These are phyloP conservation scores for Hycleus cichorii DNA, from an alignment of 1,140 invertebrate genomes.

Conservation along the genomic window DNA sequence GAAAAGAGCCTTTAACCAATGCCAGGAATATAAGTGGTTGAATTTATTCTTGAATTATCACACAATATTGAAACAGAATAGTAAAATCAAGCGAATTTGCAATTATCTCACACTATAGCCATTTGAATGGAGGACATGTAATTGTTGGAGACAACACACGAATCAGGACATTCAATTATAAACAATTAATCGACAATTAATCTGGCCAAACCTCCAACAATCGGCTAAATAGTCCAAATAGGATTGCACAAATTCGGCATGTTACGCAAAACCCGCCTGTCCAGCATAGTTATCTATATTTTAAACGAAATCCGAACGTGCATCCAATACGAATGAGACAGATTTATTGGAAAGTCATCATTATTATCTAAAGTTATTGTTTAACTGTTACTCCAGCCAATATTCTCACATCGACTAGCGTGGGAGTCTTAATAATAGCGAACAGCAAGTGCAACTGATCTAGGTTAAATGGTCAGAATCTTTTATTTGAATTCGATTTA, in stretches of 20 bases:
- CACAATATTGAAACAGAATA: slow-evolving; percentile 1
- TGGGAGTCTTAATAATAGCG: slow-evolving; percentile 2
- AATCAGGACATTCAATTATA: too few relatives aligned
- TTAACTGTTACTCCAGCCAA: neutral
- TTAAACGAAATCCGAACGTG: neutral
- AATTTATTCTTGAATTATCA: slow-evolving; percentile 12
- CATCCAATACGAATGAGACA: slow-evolving; percentile 9
- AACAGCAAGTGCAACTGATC: slow-evolving; percentile 11
- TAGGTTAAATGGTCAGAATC: slow-evolving; percentile 1
- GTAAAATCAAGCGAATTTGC: slow-evolving; percentile 3
- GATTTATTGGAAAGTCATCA: slow-evolving; percentile 14
- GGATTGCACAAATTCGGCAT: too few relatives aligned
- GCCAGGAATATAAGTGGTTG: slow-evolving; percentile 12
- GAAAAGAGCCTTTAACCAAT: neutral
- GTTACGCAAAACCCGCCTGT: too few relatives aligned
- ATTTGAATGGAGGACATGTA: too few relatives aligned
- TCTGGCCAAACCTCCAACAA: too few relatives aligned
- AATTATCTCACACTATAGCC: too few relatives aligned
- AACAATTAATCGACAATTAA: too few relatives aligned
- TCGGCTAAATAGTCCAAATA: too few relatives aligned
- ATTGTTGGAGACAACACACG: too few relatives aligned
- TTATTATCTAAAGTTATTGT: neutral
- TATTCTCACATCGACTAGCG: slow-evolving; percentile 10
- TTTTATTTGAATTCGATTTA: too few relatives aligned
- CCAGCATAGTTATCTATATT: too few relatives aligned